Percentiles rank a stretch among this genome's conserved stretches.
Conservation (phyloP, 2,797 vertebrate species). For the Acrossocheilus wenchowensis region DNA sequence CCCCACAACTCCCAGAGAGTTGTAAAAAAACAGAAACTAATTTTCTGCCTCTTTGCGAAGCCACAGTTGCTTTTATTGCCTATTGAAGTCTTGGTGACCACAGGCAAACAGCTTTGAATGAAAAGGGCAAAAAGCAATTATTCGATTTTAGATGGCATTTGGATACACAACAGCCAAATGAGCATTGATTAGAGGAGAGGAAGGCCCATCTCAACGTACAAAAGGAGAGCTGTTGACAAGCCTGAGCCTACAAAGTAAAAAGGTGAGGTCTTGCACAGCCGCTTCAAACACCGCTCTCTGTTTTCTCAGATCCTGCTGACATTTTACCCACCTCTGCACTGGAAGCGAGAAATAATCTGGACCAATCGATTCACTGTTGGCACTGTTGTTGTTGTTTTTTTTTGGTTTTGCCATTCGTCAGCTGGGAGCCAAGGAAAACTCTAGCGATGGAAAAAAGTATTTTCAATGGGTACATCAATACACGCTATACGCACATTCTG, state of each 20-base stretch:
- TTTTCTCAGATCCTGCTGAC: conserved; percentile 33
- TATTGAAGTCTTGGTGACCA: conserved; percentile 19
- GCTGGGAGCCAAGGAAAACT: conserved; percentile 21
- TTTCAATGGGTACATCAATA: conserved; percentile 39
- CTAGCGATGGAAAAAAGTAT: not conserved
- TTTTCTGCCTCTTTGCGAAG: conserved; percentile 8
- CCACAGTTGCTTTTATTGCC: conserved; percentile 19
- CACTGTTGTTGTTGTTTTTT: not conserved
- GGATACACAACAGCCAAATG: conserved; percentile 44
- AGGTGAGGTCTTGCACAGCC: conserved; percentile 11
- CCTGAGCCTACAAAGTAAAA: conserved; percentile 7
- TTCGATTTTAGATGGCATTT: conserved; percentile 52
- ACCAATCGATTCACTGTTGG: conserved; percentile 38
- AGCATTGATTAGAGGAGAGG: conserved; percentile 40
- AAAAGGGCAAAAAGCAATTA: conserved; percentile 44
- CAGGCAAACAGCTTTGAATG: conserved; percentile 15
- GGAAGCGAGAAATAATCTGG: conserved; percentile 43
- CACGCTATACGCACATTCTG: not conserved
- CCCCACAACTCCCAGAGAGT: conserved; percentile 6
- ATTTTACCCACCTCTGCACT: conserved; percentile 27
- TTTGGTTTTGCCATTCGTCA: conserved; percentile 5
- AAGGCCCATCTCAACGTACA: conserved; percentile 6
- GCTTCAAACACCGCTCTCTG: conserved; percentile 16
- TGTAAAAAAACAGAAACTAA: conserved; percentile 8
- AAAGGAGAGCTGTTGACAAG: conserved; percentile 30